Base-by-base conservation (phyloP, 2,888 invertebrate species). In the Drosophila diplacantha region DNA sequence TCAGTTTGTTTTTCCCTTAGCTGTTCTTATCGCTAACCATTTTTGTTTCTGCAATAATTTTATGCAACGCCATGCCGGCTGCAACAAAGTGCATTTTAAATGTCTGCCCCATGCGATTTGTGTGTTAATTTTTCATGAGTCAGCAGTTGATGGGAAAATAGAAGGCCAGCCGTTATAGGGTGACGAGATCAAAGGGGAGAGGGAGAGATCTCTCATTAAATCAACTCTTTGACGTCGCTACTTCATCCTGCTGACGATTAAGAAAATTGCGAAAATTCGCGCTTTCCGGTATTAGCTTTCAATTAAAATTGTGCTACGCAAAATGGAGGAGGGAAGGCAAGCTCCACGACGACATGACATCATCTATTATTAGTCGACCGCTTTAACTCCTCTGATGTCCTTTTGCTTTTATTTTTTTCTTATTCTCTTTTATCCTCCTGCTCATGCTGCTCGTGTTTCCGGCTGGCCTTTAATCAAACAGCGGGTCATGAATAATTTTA, bases 61-160 rank as follows among this genome's bases (percentile, higher is more conserved):
- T 62, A 61, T 71, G 51, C 29, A 29, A 29, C 4, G 29, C 53
- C 56, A 70, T 62, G 58, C 50, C 41, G 53, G 44, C 59, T 68
- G 63, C 62, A 69, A 64, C 64, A 78, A 78, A 78, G 74, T 79
- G 81, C 76, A 78, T 81, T 75, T 78, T 66, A 71, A 79, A 78
- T 81, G 60, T 54, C 61, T 49, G 54, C 65, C 69, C 64, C 62
- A 46, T 35, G 58, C 61, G 58, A 67, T 69, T 72, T 70, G 60
- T 60, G 72, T 69, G 59, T 81, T 64, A 77, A 81, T 75, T 62
- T 78, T 71, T 63, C 64, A 72, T 69, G 72, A 50, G 61, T 37
- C 61, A 56, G 50, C 61, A 54, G 46, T 16, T 37, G 37, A 37
- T 37, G 31, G 47, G 3, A 20, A 35, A 34, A 26, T 37, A 26